Percentiles rank a stretch among this genome's conserved stretches.
These are phyloP conservation scores for Neodon shergylaensis DNA, from an alignment of 2,113 vertebrate species.

Conservation along the genomic window DNA sequence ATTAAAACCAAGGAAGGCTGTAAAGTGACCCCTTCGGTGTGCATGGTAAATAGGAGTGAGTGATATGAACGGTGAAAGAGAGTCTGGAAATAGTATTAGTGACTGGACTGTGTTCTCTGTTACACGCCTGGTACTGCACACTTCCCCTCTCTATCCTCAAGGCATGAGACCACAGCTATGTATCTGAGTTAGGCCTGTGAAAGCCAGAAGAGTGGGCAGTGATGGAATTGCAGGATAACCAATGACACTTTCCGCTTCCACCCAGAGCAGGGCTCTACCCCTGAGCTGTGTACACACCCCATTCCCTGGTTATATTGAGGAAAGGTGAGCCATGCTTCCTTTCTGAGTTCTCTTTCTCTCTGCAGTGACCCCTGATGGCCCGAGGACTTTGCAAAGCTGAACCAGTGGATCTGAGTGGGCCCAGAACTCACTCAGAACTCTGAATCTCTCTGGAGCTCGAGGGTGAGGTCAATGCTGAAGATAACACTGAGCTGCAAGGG, in stretches of 20 bases:
- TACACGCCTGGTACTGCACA: not conserved
- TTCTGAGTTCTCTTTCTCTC: not conserved
- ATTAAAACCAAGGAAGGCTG: not conserved
- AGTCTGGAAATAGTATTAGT: not conserved
- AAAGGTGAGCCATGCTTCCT: not conserved
- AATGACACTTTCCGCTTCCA: conserved; percentile 13
- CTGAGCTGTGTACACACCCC: not conserved
- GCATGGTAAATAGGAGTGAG: not conserved
- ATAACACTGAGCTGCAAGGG: not conserved
- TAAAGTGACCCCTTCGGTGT: conserved; percentile 1
- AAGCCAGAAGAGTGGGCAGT: not conserved
- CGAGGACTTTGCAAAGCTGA: not conserved
- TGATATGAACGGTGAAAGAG: not conserved
- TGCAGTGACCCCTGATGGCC: not conserved
- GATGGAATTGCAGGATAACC: not conserved
- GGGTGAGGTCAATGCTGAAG: not conserved
- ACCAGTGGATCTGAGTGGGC: not conserved
- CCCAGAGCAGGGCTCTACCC: not conserved
- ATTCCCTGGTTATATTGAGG: not conserved
- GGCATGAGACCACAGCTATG: not conserved
- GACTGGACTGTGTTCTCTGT: not conserved
- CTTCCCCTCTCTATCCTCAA: not conserved
- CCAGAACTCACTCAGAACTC: not conserved
- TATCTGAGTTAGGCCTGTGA: not conserved
- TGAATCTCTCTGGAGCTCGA: not conserved